Evolutionary conservation across 2,888 invertebrate genomes (phyloP).

Genomic region (Hypolimnas misippus): DNA sequence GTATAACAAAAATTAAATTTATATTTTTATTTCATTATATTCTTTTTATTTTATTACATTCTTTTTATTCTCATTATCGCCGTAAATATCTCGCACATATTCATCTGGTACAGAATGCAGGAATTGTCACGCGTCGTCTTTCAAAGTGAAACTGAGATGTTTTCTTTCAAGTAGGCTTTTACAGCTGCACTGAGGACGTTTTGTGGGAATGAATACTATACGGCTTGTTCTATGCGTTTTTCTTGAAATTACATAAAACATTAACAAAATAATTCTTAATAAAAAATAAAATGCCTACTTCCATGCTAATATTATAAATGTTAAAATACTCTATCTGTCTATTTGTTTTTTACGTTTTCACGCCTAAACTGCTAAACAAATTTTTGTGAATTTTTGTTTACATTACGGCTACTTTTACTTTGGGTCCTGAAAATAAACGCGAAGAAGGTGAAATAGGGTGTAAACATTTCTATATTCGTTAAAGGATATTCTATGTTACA

Average conservation of each 20-base stretch:
- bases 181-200: constrained; percentile 21
- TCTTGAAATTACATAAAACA: not conserved
- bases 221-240: not conserved
- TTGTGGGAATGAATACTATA: constrained; percentile 12
- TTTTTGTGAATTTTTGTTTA: no score
- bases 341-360: no score
- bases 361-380: no score
- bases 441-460: no score
- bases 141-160: constrained; percentile 27
- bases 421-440: no score
- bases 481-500: no score
- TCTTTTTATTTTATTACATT: not conserved
- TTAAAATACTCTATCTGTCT: no score
- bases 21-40: not conserved
- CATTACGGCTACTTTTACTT: no score
- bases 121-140: constrained; percentile 24
- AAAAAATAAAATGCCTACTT: no score
- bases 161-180: constrained; percentile 36
- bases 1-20: no score
- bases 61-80: not conserved
- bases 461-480: no score
- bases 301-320: no score
- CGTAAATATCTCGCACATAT: constrained; percentile 12
- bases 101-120: constrained; percentile 1
- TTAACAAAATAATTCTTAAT: not conserved